Percentiles rank a stretch among this genome's conserved stretches.
Evolutionary conservation across 2,113 vertebrate genomes (phyloP).

Genomic region (Archilochus colubris): DNA sequence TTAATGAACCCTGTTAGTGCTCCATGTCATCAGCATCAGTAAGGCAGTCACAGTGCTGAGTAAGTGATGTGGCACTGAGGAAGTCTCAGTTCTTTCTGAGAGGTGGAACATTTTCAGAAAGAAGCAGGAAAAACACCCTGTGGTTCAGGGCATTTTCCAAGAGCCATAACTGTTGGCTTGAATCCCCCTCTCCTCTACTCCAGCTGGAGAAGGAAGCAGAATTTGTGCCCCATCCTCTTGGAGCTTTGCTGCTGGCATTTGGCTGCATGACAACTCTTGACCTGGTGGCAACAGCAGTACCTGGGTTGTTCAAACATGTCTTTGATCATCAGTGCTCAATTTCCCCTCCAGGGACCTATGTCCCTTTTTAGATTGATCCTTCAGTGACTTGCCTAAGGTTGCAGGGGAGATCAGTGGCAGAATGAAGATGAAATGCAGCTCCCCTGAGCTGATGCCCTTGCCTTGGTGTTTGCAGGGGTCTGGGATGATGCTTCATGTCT

Average conservation of each 20-base stretch:
- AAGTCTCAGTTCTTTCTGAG: background rate
- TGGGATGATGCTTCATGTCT: background rate
- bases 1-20: background rate
- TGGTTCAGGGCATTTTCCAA: background rate
- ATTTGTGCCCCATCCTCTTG: background rate
- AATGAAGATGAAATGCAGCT: background rate
- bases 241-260: background rate
- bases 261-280: background rate
- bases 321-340: background rate
- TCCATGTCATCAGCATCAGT: background rate
- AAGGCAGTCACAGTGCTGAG: background rate
- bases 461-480: background rate
- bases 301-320: fast-evolving
- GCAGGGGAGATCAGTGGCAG: background rate
- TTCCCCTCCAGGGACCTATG: background rate
- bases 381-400: background rate
- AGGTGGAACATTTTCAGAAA: conserved; percentile 11
- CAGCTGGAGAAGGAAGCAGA: background rate
- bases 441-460: background rate
- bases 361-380: background rate
- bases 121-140: conserved; percentile 1
- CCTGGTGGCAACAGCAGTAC: background rate
- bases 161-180: background rate
- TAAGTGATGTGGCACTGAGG: background rate
- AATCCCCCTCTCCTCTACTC: background rate